Conservation (phyloP, 2,888 invertebrate species). For the Lithophane socia region DNA sequence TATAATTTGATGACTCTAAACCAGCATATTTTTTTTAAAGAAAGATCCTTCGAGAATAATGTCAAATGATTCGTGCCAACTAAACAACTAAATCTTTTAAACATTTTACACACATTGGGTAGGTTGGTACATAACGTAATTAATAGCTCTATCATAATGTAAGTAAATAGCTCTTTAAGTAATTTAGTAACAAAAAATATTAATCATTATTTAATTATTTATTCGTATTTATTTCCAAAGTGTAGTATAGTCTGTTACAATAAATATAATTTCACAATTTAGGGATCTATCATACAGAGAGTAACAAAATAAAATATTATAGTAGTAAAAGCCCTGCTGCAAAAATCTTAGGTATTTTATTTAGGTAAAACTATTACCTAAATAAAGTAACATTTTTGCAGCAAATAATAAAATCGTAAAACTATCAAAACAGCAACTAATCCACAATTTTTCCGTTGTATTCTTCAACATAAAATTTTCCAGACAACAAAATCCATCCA, state of each 20-base stretch:
- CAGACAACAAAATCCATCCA: constrained; percentile 17
- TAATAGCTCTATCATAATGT: background rate
- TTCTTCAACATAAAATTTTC: background rate
- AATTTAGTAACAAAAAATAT: background rate
- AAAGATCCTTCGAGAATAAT: background rate
- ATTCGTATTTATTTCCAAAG: no score
- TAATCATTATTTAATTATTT: no score
- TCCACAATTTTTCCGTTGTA: background rate
- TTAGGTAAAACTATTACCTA: no score
- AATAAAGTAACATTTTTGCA: background rate
- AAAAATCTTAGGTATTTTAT: no score
- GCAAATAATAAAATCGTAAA: background rate
- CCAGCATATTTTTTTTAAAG: background rate
- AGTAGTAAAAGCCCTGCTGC: background rate
- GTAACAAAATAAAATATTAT: background rate
- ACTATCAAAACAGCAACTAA: background rate
- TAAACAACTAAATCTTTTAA: background rate
- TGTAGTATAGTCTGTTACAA: no score
- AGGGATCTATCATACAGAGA: background rate
- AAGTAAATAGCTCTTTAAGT: no score
- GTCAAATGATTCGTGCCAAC: background rate
- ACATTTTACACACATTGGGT: background rate
- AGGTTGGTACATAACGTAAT: background rate
- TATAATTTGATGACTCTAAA: no score
- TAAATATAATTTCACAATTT: no score